Conservation (phyloP, 2,888 invertebrate genomes). For the Myopa tessellatipennis region DNA sequence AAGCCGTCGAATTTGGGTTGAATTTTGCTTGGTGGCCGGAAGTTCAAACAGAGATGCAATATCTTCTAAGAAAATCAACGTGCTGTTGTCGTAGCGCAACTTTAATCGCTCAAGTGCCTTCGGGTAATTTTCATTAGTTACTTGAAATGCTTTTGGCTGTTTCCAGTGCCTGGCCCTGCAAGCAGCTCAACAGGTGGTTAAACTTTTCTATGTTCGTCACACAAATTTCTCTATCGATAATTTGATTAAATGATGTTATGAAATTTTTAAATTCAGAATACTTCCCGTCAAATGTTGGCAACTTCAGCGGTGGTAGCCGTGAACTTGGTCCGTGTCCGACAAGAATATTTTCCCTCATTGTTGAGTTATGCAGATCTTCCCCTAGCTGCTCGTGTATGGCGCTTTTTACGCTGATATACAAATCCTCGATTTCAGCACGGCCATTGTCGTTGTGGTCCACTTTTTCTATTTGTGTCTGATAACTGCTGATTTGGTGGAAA, state of each 20-base stretch:
- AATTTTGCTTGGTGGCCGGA: conserved; percentile 26
- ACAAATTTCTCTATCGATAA: conserved; percentile 26
- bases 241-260: conserved; percentile 29
- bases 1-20: conserved; percentile 19
- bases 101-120: conserved; percentile 33
- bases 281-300: conserved; percentile 24
- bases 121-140: conserved; percentile 36
- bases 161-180: conserved; percentile 19
- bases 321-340: background rate
- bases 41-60: conserved; percentile 25
- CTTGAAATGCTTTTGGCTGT: conserved; percentile 26
- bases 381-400: conserved; percentile 18
- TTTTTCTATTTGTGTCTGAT: conserved; percentile 25
- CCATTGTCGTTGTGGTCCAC: conserved; percentile 1
- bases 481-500: background rate
- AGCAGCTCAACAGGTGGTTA: conserved; percentile 13
- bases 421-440: conserved; percentile 21
- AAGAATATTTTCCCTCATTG: background rate
- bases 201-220: conserved; percentile 31
- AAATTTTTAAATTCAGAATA: conserved; percentile 38
- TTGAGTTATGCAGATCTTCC: background rate
- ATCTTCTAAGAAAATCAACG: background rate
- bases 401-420: conserved; percentile 12
- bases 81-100: conserved; percentile 15
- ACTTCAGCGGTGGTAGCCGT: conserved; percentile 31